These are phyloP conservation scores for Criorhina ranunculi DNA, from an alignment of 2,888 invertebrate species.

Conservation along the genomic window DNA sequence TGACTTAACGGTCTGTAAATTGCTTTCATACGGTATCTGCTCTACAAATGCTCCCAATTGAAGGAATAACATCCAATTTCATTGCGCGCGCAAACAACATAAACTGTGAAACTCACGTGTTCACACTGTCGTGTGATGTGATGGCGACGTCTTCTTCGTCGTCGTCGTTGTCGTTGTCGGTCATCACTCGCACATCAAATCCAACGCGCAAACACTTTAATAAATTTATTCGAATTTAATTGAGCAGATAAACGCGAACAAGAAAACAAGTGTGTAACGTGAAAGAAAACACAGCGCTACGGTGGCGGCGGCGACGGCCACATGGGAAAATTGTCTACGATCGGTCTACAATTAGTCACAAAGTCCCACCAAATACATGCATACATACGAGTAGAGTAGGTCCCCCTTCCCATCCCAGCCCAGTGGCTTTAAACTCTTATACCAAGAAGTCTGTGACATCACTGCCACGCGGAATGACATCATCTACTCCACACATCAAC, in stretches of 20 bases:
- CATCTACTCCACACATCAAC: slow-evolving; percentile 38
- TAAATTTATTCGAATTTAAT: slow-evolving; percentile 57
- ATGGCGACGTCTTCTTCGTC: slow-evolving; percentile 5
- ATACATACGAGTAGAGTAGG: not conserved
- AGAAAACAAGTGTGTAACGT: slow-evolving; percentile 13
- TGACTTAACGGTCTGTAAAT: slow-evolving; percentile 7
- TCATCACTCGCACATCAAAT: slow-evolving; percentile 27
- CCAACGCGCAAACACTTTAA: slow-evolving; percentile 51
- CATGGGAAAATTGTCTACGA: slow-evolving; percentile 55
- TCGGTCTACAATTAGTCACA: slow-evolving; percentile 69
- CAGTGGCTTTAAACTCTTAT: not conserved
- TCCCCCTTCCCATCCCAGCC: not conserved
- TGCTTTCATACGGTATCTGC: not conserved
- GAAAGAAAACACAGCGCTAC: slow-evolving; percentile 1
- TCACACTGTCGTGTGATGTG: slow-evolving; percentile 21
- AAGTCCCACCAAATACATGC: slow-evolving; percentile 11
- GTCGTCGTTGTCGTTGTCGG: slow-evolving; percentile 2
- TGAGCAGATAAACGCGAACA: slow-evolving; percentile 45
- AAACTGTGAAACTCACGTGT: slow-evolving; percentile 29
- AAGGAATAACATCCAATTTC: slow-evolving; percentile 27
- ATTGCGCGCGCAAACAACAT: slow-evolving; percentile 37
- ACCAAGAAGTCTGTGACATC: slow-evolving; percentile 63
- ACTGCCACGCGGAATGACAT: slow-evolving; percentile 67
- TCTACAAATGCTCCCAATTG: slow-evolving; percentile 16
- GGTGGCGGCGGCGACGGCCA: too few species aligned